A percentile compares a stretch with the other conserved stretches of the same genome.
phyloP scores from a whole-genome alignment of 2,113 vertebrate species.

The Laticauda laticaudata region DNA sequence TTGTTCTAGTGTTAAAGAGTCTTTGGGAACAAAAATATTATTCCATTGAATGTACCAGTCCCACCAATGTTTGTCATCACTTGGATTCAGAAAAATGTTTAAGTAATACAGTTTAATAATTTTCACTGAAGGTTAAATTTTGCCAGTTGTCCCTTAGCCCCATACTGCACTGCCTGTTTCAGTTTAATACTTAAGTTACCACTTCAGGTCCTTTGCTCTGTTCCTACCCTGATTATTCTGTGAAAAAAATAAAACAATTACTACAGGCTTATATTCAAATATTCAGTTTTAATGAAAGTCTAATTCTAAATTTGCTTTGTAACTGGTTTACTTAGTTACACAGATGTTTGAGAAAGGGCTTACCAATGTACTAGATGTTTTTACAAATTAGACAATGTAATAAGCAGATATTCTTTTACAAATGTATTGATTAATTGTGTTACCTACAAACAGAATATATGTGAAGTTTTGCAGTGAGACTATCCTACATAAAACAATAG shows the following conservation, averaged over 20 bases:
- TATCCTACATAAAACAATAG: slow-evolving; percentile 6
- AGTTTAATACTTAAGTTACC: not conserved
- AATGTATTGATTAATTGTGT: slow-evolving; percentile 1
- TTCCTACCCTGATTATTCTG: slow-evolving; percentile 34
- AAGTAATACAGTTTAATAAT: not conserved
- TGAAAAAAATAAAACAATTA: slow-evolving; percentile 28
- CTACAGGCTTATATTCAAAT: slow-evolving; percentile 14
- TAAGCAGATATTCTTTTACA: not conserved
- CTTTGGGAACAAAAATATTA: not conserved
- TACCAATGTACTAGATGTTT: not conserved
- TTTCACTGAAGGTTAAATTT: fast-evolving
- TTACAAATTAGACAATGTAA: not conserved
- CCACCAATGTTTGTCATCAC: not conserved
- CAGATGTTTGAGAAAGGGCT: not conserved
- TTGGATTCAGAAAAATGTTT: not conserved
- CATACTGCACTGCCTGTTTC: not conserved
- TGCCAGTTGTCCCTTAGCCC: not conserved
- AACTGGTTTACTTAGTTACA: not conserved
- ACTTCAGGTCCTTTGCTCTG: slow-evolving; percentile 12
- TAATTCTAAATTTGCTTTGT: not conserved
- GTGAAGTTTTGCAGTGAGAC: not conserved
- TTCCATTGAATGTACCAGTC: not conserved
- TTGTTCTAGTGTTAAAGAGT: not conserved
- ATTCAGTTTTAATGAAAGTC: slow-evolving; percentile 17
- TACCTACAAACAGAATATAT: not conserved